Evolutionary conservation across 2,888 invertebrate species (phyloP), one percentile per base, ranked within the genome.

Genomic region (Troides aeacus): DNA sequence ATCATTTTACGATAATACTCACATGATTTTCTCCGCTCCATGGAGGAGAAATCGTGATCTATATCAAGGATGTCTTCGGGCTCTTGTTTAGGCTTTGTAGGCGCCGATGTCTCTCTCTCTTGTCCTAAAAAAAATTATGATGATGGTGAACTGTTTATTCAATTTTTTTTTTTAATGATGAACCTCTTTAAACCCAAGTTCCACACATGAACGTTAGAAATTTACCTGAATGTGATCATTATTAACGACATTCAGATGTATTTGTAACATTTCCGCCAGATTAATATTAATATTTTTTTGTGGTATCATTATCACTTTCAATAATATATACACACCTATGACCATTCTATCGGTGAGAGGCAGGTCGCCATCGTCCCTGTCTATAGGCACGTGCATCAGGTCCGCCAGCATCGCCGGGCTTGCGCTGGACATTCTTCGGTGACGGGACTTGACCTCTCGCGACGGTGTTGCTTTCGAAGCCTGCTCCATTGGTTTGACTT

Each of bases 1-100:
- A 39, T 8, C 2, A 39, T 39, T 39, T 10, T 1, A 39, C 39
- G 0, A 39, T 42, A 30, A 62, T 30, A 81, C 87, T 84, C 77
- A 91, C 92, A 87, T 62, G 89, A 82, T 81, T 92, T 90, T 72
- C 84, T 84, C 66, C 89, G 85, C 73, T 92, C 92, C 39, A 83
- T 80, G 0, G 91, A 88, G 1, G 90, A 88, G 70, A 89, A 90
- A 58, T 92, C 89, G 23, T 83, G 82, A 61, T 93, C 92, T 56
- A 87, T 83, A 62, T 93, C 93, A 23, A 92, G 71, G n/a, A 92
- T 89, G 18, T 92, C 92, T 76, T 92, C 92, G n/a, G 83, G 81
- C 70, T 93, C 92, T 75, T 89, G 87, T 67, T 89, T 89, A 10
- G 86, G 80, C 71, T 86, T 90, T 6, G 80, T 75, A 4, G 81